Evolutionary conservation across 1,140 invertebrate species (phyloP).

Genomic region (Lamellibrachia luymesi): DNA sequence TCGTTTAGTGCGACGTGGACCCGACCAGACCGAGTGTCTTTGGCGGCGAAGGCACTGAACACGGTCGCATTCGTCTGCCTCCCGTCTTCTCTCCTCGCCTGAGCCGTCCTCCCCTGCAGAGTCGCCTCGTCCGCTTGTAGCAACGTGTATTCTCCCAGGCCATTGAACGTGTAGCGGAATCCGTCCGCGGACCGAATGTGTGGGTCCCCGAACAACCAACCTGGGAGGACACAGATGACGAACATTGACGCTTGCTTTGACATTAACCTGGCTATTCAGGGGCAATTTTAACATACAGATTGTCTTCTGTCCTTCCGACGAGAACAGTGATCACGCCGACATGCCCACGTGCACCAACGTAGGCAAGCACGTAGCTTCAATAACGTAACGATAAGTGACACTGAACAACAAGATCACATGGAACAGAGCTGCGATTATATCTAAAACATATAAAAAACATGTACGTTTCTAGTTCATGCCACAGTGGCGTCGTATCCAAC

Average conservation of each 20-base stretch:
- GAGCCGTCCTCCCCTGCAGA: not conserved
- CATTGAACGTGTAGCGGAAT: slow-evolving; percentile 25
- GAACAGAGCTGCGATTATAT: not conserved
- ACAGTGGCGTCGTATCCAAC: no score
- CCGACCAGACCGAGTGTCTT: not conserved
- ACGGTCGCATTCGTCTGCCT: not conserved
- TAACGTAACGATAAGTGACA: not conserved
- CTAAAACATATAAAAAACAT: no score
- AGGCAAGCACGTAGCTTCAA: not conserved
- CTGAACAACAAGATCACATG: not conserved
- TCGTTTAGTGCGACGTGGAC: not conserved
- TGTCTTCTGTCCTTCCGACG: not conserved
- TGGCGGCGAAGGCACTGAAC: not conserved
- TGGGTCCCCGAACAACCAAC: slow-evolving; percentile 22
- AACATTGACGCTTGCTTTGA: not conserved
- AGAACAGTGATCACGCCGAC: not conserved
- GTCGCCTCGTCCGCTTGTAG: not conserved
- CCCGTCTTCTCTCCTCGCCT: not conserved
- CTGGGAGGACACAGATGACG: not conserved
- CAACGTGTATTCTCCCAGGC: slow-evolving; percentile 5
- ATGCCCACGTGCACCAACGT: not conserved
- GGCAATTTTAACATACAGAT: no score
- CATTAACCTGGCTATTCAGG: not conserved
- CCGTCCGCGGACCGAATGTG: slow-evolving; percentile 24
- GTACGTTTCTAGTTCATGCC: no score